Conservation (phyloP, 1,140 invertebrate species). For the Heliconius himera region DNA sequence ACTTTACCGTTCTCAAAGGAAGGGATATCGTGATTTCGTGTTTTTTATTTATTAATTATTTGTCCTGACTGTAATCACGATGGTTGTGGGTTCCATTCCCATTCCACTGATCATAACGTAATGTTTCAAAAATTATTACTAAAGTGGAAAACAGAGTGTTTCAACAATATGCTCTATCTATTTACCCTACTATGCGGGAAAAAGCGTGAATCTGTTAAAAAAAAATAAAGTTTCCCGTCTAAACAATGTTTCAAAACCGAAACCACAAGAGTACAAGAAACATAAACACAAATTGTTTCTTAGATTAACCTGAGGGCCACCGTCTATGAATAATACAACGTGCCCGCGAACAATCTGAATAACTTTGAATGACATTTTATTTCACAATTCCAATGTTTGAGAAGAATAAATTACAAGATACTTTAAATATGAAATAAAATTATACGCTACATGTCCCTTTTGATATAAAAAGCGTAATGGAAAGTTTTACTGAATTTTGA, state of each 20-base stretch:
- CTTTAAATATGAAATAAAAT: conserved; percentile 7
- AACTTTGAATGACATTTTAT: conserved; percentile 6
- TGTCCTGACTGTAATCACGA: no score
- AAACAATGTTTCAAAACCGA: neutral
- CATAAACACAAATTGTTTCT: conserved; percentile 4
- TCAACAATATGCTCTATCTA: no score
- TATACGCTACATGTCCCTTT: neutral
- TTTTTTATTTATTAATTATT: neutral
- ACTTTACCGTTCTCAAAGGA: conserved; percentile 6
- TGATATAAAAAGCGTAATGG: neutral
- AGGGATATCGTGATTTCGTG: neutral
- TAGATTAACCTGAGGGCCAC: conserved; percentile 5
- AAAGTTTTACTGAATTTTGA: neutral
- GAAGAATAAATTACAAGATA: conserved; percentile 6
- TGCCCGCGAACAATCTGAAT: conserved; percentile 3
- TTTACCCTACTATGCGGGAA: no score
- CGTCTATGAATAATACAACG: conserved; percentile 8
- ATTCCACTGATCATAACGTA: no score
- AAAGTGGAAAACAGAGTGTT: no score
- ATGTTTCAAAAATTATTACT: no score
- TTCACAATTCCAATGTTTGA: neutral
- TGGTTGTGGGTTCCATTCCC: no score
- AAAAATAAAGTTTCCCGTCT: neutral
- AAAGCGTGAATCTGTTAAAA: neutral
- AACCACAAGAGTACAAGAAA: neutral